These are phyloP conservation scores for Gandaritis pyraliata DNA, from an alignment of 2,888 invertebrate genomes.

Conservation along the genomic window DNA sequence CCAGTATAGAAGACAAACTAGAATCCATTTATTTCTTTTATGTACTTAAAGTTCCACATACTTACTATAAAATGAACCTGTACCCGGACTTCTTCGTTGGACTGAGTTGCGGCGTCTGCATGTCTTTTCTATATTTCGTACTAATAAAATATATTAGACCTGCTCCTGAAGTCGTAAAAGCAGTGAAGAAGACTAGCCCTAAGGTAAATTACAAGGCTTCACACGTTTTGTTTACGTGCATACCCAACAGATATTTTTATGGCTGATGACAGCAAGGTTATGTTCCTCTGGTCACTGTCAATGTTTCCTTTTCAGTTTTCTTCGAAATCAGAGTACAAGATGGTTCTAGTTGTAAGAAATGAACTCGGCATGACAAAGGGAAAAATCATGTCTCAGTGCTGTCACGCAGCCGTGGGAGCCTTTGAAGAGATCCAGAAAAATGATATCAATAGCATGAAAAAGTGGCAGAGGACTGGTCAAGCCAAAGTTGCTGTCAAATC, in stretches of 20 bases:
- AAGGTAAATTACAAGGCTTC: constrained; percentile 18
- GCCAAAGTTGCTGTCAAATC: constrained; percentile 92
- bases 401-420: constrained; percentile 93
- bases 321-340: constrained; percentile 85
- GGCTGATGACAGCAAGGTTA: no score
- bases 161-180: constrained; percentile 9
- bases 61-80: constrained; percentile 47
- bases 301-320: constrained; percentile 47
- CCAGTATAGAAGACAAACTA: no score
- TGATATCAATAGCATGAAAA: constrained; percentile 81
- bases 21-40: no score
- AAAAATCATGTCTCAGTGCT: constrained; percentile 94
- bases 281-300: neutral
- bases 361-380: constrained; percentile 97
- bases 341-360: constrained; percentile 92
- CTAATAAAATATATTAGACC: constrained; percentile 44
- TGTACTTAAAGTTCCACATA: no score
- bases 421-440: constrained; percentile 86
- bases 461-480: constrained; percentile 87
- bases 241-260: no score
- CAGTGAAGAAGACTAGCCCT: constrained; percentile 4
- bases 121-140: constrained; percentile 56
- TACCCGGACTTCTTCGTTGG: constrained; percentile 56
- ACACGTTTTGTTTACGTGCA: no score
- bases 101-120: constrained; percentile 59